These are phyloP conservation scores for Dynastes grantii DNA, from an alignment of 2,888 invertebrate species.

Conservation along the genomic window DNA sequence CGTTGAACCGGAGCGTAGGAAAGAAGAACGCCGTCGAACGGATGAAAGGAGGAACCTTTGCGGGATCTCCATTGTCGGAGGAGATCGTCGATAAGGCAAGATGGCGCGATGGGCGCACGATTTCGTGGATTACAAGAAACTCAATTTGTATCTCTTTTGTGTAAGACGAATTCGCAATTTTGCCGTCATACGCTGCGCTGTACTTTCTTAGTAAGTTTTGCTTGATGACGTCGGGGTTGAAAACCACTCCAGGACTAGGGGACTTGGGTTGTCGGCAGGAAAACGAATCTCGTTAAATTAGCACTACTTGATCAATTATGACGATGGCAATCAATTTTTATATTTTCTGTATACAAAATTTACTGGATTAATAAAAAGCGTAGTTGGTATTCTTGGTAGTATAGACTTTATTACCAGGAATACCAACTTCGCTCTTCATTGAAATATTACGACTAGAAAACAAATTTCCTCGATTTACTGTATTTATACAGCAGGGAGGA, in stretches of 20 bases:
- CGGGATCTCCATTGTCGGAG: constrained; percentile 23
- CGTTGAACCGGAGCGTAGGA: neutral
- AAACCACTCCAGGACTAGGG: constrained; percentile 3
- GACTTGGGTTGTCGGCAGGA: neutral
- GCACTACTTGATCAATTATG: too few species aligned
- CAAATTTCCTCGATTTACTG: too few species aligned
- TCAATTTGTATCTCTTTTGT: constrained; percentile 63
- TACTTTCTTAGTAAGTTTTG: neutral
- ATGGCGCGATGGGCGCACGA: constrained; percentile 62
- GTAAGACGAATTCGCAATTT: constrained; percentile 49
- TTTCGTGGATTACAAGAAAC: constrained; percentile 62
- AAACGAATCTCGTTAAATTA: neutral
- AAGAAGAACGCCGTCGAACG: constrained; percentile 20
- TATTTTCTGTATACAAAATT: too few species aligned
- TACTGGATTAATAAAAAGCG: too few species aligned
- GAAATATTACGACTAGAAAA: too few species aligned
- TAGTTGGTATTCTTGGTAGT: too few species aligned
- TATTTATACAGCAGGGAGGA: too few species aligned
- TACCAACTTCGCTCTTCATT: too few species aligned
- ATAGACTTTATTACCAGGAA: too few species aligned
- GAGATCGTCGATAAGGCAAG: constrained; percentile 55
- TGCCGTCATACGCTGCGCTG: constrained; percentile 6
- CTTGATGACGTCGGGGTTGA: neutral
- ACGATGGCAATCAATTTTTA: too few species aligned
- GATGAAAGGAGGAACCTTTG: constrained; percentile 36